A percentile compares a stretch with the other conserved stretches of the same genome.
Evolutionary conservation across 2,797 vertebrate genomes (phyloP).

Genomic region (Lerista edwardsae): DNA sequence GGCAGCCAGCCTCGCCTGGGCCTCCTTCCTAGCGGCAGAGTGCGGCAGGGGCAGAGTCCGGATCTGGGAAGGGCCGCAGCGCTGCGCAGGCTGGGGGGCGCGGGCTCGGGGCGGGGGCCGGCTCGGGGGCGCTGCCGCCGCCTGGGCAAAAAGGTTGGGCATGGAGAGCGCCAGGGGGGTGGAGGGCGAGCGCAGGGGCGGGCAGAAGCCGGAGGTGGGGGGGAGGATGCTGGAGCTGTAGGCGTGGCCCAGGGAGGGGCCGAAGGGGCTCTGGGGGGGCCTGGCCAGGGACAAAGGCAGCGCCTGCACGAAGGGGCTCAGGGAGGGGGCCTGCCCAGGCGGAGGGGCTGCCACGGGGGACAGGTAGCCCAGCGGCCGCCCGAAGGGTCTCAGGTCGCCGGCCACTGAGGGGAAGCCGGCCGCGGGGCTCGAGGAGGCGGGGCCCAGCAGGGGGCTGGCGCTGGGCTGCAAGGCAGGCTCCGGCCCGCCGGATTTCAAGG

Average conservation of each 20-base stretch:
- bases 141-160: conserved; percentile 84
- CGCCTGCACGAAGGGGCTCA: conserved; percentile 87
- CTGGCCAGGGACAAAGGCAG: conserved; percentile 73
- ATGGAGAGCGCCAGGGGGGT: conserved; percentile 80
- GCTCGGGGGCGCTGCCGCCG: conserved; percentile 72
- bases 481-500: conserved; percentile 75
- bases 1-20: conserved; percentile 60
- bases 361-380: conserved; percentile 77
- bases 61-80: conserved; percentile 72
- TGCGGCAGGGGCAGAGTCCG: conserved; percentile 80
- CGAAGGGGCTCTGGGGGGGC: conserved; percentile 77
- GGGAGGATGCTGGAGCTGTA: conserved; percentile 80
- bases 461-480: conserved; percentile 28
- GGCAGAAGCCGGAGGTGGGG: conserved; percentile 76
- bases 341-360: conserved; percentile 66
- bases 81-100: conserved; percentile 28
- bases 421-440: conserved; percentile 56
- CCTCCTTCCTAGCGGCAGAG: conserved; percentile 73
- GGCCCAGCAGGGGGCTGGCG: conserved; percentile 37
- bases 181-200: conserved; percentile 73
- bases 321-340: conserved; percentile 76
- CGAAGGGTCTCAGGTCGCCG: conserved; percentile 70
- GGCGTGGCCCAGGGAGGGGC: conserved; percentile 79
- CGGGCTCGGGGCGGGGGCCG: conserved; percentile 75
- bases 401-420: conserved; percentile 50